Percentiles rank a stretch among this genome's conserved stretches.
These are phyloP conservation scores for Dioctria rufipes DNA, from an alignment of 2,888 invertebrate genomes.

Conservation along the genomic window DNA sequence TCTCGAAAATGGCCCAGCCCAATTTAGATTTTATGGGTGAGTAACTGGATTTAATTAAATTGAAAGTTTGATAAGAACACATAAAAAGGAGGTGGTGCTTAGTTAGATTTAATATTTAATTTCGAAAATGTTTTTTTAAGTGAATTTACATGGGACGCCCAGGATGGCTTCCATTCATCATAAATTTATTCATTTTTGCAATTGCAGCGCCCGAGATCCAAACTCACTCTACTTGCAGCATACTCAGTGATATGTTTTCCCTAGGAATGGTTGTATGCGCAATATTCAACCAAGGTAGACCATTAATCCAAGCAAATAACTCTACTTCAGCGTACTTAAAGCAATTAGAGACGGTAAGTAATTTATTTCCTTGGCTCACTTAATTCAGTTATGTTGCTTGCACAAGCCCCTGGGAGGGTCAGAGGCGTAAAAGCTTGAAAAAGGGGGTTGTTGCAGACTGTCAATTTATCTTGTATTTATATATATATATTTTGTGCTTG, in stretches of 20 bases:
- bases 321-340: slow-evolving; percentile 90
- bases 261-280: slow-evolving; percentile 95
- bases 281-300: slow-evolving; percentile 91
- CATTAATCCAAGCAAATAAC: slow-evolving; percentile 92
- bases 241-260: slow-evolving; percentile 96
- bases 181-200: slow-evolving; percentile 11
- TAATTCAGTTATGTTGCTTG: not conserved
- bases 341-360: slow-evolving; percentile 90
- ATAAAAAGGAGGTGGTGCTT: not conserved
- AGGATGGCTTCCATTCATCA: not conserved
- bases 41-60: slow-evolving; percentile 55
- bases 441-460: not conserved
- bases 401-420: not conserved
- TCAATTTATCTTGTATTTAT: not conserved
- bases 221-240: slow-evolving; percentile 84
- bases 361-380: slow-evolving; percentile 25
- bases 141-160: too few species aligned
- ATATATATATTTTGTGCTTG: not conserved
- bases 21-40: slow-evolving; percentile 93
- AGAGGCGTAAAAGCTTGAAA: slow-evolving; percentile 5
- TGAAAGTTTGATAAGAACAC: not conserved
- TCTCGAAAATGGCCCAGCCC: slow-evolving; percentile 94
- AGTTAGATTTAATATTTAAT: too few species aligned
- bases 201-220: slow-evolving; percentile 93
- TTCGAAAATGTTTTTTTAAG: too few species aligned